phyloP scores from a whole-genome alignment of 1,140 invertebrate species.

The Drosophila kepulauana region DNA sequence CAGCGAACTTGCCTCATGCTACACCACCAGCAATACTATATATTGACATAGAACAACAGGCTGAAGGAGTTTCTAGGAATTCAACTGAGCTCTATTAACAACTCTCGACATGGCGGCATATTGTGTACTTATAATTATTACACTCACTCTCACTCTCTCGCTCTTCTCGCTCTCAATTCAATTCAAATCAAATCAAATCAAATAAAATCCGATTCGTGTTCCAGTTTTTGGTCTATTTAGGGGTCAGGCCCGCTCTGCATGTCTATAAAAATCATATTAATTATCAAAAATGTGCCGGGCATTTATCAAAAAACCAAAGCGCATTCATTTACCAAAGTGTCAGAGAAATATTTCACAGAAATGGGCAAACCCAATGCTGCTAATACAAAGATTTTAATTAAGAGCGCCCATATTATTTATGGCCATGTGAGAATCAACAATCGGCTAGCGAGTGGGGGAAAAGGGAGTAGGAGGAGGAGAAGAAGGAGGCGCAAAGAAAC shows the following conservation, averaged over 20 bases:
- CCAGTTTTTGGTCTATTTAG: slow-evolving; percentile 34
- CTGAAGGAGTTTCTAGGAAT: slow-evolving; percentile 43
- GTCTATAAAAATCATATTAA: slow-evolving; percentile 62
- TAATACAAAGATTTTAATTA: slow-evolving; percentile 72
- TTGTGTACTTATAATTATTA: slow-evolving; percentile 35
- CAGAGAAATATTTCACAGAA: slow-evolving; percentile 51
- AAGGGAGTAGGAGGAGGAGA: neutral
- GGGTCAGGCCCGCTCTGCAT: slow-evolving; percentile 44
- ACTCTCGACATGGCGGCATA: slow-evolving; percentile 54
- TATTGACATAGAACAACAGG: slow-evolving; percentile 27
- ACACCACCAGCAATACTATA: slow-evolving; percentile 2
- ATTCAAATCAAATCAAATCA: slow-evolving; percentile 48
- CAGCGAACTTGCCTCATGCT: slow-evolving; percentile 53
- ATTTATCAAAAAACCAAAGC: slow-evolving; percentile 56
- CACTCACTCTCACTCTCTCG: too few species aligned
- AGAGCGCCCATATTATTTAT: slow-evolving; percentile 69
- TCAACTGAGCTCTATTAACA: slow-evolving; percentile 51
- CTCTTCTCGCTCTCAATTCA: neutral
- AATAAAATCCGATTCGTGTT: slow-evolving; percentile 45
- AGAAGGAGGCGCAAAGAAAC: neutral
- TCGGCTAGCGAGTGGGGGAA: slow-evolving; percentile 11
- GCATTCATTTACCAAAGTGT: slow-evolving; percentile 58
- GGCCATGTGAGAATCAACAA: slow-evolving; percentile 26
- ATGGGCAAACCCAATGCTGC: slow-evolving; percentile 43
- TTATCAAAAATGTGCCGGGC: slow-evolving; percentile 50